Conservation (phyloP, 2,113 vertebrate genomes). For the pig (Sus scrofa) region T2T-Sscrofa CM000813.6:153215501-153216000, state of each 20-base stretch:
- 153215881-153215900: background rate
- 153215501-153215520: conserved; percentile 31
- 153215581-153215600: background rate
- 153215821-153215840: background rate
- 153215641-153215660: conserved; percentile 2
- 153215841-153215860: background rate
- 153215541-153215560: conserved; percentile 16
- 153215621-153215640: conserved; percentile 16
- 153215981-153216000: conserved; percentile 51
- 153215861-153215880: background rate
- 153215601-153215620: background rate
- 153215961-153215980: background rate
- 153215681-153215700: background rate
- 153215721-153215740: conserved; percentile 1
- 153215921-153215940: background rate
- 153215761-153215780: conserved; percentile 36
- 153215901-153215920: background rate
- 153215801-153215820: background rate
- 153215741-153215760: conserved; percentile 47
- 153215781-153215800: conserved; percentile 24
- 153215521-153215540: background rate
- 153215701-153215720: background rate
- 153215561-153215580: conserved; percentile 25
- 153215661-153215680: conserved; percentile 4
- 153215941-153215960: background rate